These are phyloP conservation scores for Sphaeramia orbicularis DNA, from an alignment of 2,797 vertebrate species.

Conservation along the genomic window DNA sequence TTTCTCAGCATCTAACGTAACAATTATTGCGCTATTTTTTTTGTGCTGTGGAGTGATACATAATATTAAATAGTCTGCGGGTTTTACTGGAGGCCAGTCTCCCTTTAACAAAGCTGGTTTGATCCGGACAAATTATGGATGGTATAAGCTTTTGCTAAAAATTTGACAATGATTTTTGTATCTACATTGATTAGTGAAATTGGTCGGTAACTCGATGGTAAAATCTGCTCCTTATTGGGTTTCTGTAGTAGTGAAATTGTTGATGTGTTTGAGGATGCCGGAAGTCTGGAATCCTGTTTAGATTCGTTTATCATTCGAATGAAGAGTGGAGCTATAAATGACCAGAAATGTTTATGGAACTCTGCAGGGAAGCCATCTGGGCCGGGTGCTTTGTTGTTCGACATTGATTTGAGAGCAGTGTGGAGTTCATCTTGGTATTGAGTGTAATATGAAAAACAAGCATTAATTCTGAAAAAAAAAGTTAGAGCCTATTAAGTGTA, in stretches of 20 bases:
- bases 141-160: neutral
- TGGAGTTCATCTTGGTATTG: neutral
- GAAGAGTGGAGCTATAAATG: neutral
- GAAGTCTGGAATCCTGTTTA: neutral
- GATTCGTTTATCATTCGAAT: neutral
- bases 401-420: neutral
- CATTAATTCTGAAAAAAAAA: no score
- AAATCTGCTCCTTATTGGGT: neutral
- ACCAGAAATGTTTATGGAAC: slow-evolving; percentile 4
- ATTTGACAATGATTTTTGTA: slow-evolving; percentile 11
- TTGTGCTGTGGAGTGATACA: neutral
- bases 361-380: neutral
- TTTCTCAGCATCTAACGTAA: neutral
- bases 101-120: slow-evolving; percentile 8
- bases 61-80: neutral
- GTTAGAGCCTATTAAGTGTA: no score
- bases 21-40: neutral
- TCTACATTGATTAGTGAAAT: neutral
- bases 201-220: neutral
- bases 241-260: neutral
- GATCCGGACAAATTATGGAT: slow-evolving; percentile 18
- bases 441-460: no score
- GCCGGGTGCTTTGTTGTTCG: neutral
- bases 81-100: neutral
- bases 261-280: neutral